These are phyloP conservation scores for Xiphydria camelus DNA, from an alignment of 2,888 invertebrate species.

Conservation along the genomic window DNA sequence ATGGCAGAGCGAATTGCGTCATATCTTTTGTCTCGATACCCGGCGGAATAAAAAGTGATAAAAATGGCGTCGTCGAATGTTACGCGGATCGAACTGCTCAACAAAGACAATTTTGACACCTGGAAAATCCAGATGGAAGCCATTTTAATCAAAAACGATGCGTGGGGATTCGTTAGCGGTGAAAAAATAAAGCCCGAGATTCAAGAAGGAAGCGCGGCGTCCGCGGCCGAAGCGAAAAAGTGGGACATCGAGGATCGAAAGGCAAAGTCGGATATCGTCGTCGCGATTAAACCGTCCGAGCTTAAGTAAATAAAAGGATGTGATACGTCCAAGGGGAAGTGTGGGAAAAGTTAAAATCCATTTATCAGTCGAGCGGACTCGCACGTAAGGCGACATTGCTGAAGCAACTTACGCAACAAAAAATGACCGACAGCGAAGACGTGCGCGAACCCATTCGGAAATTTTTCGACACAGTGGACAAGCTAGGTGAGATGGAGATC, in stretches of 20 bases:
- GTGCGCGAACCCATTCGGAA: slow-evolving; percentile 13
- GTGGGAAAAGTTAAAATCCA: slow-evolving; percentile 45
- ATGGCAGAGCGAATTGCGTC: too few relatives aligned
- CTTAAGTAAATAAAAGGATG: slow-evolving; percentile 21
- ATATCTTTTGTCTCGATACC: too few relatives aligned
- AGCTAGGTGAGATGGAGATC: slow-evolving; percentile 12
- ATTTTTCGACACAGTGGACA: slow-evolving; percentile 16
- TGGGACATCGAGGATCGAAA: background rate
- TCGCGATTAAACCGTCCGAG: slow-evolving; percentile 11
- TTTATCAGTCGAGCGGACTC: slow-evolving; percentile 38
- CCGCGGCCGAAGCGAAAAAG: background rate
- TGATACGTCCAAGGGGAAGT: slow-evolving; percentile 36
- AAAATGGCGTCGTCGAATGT: slow-evolving; percentile 3
- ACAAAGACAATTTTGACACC: slow-evolving; percentile 15
- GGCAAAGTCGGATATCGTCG: slow-evolving; percentile 11
- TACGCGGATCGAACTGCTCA: slow-evolving; percentile 9
- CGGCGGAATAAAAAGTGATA: too few relatives aligned
- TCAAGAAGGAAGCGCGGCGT: background rate
- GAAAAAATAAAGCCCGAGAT: slow-evolving; percentile 11
- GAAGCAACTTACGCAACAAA: slow-evolving; percentile 12
- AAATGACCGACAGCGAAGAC: slow-evolving; percentile 17
- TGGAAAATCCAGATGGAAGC: slow-evolving; percentile 14
- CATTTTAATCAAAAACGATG: slow-evolving; percentile 12
- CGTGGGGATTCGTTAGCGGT: slow-evolving; percentile 11
- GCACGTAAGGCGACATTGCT: slow-evolving; percentile 17